Conservation (phyloP, 2,113 vertebrate genomes). For the Guaruba guarouba region DNA sequence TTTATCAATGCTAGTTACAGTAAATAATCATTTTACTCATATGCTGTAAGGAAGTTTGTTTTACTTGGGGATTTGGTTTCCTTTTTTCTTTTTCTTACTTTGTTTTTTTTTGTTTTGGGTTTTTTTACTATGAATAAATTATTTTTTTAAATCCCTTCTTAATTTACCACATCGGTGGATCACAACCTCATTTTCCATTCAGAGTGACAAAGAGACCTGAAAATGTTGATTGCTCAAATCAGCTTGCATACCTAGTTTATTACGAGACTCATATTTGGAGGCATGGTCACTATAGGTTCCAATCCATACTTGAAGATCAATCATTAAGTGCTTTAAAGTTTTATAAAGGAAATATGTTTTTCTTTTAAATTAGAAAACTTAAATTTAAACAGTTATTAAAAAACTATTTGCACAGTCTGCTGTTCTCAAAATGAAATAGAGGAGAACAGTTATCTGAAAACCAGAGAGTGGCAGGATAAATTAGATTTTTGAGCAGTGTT, state of each 20-base stretch:
- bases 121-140: neutral
- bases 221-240: neutral
- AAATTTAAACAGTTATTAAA: conserved; percentile 35
- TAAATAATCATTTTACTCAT: neutral
- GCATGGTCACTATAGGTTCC: neutral
- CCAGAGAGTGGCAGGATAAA: neutral
- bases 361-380: conserved; percentile 1
- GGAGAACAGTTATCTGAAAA: conserved; percentile 30
- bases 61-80: rapidly evolving
- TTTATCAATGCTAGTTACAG: neutral
- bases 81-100: neutral
- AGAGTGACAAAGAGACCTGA: neutral
- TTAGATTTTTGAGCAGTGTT: conserved; percentile 17
- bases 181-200: neutral
- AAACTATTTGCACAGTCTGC: neutral
- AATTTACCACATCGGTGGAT: neutral
- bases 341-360: neutral
- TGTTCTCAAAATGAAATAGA: neutral
- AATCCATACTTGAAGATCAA: neutral
- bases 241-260: neutral
- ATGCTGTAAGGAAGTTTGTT: neutral
- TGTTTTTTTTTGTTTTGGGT: neutral
- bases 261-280: neutral
- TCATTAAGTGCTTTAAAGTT: neutral
- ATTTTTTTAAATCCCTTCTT: neutral